A percentile compares a stretch with the other conserved stretches of the same genome.
Evolutionary conservation across 2,888 invertebrate species (phyloP).

Genomic region (Tupiocoris notatus): DNA sequence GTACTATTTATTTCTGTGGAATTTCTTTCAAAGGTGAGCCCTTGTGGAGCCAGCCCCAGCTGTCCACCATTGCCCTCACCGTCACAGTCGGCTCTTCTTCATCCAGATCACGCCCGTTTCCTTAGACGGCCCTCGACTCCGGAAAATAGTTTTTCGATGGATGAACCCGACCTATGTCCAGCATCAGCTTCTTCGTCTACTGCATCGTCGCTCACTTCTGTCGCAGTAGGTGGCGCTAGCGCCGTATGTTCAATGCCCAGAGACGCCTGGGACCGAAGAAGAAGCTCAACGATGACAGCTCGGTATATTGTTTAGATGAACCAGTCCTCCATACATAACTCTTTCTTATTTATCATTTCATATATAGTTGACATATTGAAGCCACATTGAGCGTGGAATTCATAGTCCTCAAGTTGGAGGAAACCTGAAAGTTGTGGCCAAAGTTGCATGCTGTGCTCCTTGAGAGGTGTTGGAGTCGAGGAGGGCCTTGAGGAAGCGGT

Average conservation of each 20-base stretch:
- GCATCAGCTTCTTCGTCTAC: constrained; percentile 56
- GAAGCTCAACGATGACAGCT: constrained; percentile 63
- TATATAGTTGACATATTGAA: too few species aligned
- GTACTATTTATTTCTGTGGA: too few species aligned
- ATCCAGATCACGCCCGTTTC: constrained; percentile 70
- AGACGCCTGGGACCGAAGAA: constrained; percentile 56
- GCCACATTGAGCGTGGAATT: too few species aligned
- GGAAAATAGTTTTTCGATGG: constrained; percentile 43
- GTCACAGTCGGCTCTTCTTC: constrained; percentile 58
- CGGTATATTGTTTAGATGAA: too few species aligned
- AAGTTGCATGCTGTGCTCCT: too few species aligned
- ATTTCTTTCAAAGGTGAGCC: constrained; percentile 56
- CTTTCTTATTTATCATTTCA: too few species aligned
- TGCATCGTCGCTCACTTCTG: constrained; percentile 61
- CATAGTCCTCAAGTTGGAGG: too few species aligned
- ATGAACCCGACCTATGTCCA: constrained; percentile 46
- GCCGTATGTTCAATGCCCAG: constrained; percentile 53
- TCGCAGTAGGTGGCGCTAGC: constrained; percentile 56
- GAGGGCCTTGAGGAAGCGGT: too few species aligned
- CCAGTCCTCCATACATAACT: too few species aligned
- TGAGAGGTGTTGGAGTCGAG: too few species aligned
- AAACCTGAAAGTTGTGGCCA: too few species aligned
- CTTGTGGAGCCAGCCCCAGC: constrained; percentile 51
- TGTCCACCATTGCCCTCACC: constrained; percentile 51
- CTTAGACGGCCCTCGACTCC: constrained; percentile 54